phyloP scores from a whole-genome alignment of 2,888 invertebrate species.

The Schrankia costaestrigalis region DNA sequence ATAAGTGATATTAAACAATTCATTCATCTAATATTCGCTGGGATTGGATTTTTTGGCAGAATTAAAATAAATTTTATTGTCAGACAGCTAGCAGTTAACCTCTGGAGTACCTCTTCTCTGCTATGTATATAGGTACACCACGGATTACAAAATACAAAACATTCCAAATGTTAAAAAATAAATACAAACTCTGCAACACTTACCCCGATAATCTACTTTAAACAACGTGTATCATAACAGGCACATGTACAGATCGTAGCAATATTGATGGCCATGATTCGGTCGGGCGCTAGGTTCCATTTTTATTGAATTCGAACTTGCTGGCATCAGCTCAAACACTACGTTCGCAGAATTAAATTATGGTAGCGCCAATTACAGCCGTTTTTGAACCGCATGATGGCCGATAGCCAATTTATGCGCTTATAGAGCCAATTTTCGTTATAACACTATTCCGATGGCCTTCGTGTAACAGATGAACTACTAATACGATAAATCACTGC shows the following conservation, averaged over 20 bases:
- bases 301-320: slow-evolving; percentile 67
- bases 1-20: too few species aligned
- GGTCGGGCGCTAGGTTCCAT: slow-evolving; percentile 43
- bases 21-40: too few species aligned
- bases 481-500: background rate
- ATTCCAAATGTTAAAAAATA: background rate
- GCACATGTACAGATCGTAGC: slow-evolving; percentile 27
- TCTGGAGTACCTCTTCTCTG: too few species aligned
- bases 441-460: slow-evolving; percentile 34
- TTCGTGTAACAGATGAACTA: slow-evolving; percentile 17
- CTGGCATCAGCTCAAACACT: slow-evolving; percentile 75
- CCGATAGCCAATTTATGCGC: slow-evolving; percentile 68
- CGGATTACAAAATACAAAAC: too few species aligned
- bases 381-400: slow-evolving; percentile 72
- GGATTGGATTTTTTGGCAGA: too few species aligned
- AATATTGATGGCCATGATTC: slow-evolving; percentile 53
- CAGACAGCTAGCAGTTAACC: too few species aligned
- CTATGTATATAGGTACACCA: too few species aligned
- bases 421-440: slow-evolving; percentile 47
- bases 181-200: too few species aligned
- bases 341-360: slow-evolving; percentile 75
- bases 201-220: too few species aligned
- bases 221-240: slow-evolving; percentile 22
- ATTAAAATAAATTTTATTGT: too few species aligned
- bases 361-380: slow-evolving; percentile 71